Base-by-base conservation (phyloP, 2,113 vertebrate species). In the Scortum barcoo region DNA sequence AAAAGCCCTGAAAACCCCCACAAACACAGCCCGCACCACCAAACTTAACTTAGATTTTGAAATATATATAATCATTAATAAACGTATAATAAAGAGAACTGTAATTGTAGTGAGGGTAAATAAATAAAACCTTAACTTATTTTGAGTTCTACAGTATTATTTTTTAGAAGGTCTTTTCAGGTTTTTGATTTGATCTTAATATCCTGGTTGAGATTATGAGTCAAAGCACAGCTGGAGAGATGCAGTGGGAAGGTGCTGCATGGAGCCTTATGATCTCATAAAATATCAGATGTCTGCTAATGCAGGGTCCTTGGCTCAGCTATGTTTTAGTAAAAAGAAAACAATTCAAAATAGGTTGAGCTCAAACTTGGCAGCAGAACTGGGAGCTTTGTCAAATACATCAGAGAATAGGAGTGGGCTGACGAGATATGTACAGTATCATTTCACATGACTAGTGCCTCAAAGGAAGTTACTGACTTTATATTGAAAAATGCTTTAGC, bases 281-380 rank as follows among this genome's bases (percentile, higher is more conserved):
- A 71, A 66, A 26, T 84, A 70, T 78, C 28, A 46, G 40, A 54
- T 12, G 63, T 74, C 69, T 44, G 2, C 28, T 73, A 22, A 17
- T 63, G 61, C 19, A 0, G 16, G 28, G 67, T 58, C 40, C 22
- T 33, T 58, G 73, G 50, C 77, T 62, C 26, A 2, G 26, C 16
- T 24, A 14, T 76, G 46, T 22, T 70, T 46, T 8, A 12, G 13
- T 65, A 51, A 66, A 60, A 69, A 24, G 24, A 75, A 33, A 51
- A 50, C 61, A 80, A 69, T 56, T 24, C 56, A 62, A 48, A 71
- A 75, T 40, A 72, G 16, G 8, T 19, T 28, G 17, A 16, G 12
- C 10, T 78, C 48, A 20, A 66, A 42, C 67, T 61, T 78, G 42
- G 68, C 67, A 11, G 46, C 33, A 44, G 28, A 76, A 40, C 8